Evolutionary conservation across 92 coral and sea anemone genomes (phyloP).

Genomic region (Palythoa grandis): DNA sequence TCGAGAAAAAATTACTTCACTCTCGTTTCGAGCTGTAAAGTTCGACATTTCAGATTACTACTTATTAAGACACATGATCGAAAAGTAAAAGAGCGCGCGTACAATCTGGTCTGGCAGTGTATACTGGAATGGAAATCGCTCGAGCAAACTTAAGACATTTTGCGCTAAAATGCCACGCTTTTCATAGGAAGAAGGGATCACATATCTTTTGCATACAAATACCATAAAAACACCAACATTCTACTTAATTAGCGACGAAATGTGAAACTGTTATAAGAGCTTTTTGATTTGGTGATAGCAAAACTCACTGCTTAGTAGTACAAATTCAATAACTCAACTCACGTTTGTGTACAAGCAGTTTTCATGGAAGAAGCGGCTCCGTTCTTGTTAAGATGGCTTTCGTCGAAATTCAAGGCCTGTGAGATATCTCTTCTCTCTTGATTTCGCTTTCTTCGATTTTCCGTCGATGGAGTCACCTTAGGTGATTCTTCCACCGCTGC

Average conservation of each 20-base stretch:
- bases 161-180: not conserved
- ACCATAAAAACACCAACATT: slow-evolving; percentile 15
- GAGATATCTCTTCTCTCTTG: slow-evolving; percentile 73
- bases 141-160: not conserved
- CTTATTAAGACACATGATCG: not conserved
- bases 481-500: slow-evolving; percentile 66
- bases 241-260: slow-evolving; percentile 17
- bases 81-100: too few relatives aligned
- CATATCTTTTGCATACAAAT: not conserved
- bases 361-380: slow-evolving; percentile 59
- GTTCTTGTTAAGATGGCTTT: slow-evolving; percentile 63
- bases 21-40: not conserved
- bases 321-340: slow-evolving; percentile 31
- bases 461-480: slow-evolving; percentile 69
- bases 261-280: not conserved
- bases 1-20: slow-evolving; percentile 10
- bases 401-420: slow-evolving; percentile 71
- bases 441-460: slow-evolving; percentile 83
- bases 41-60: not conserved
- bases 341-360: slow-evolving; percentile 93
- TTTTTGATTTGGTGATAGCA: not conserved
- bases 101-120: not conserved
- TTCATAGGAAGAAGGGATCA: not conserved
- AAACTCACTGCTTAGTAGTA: not conserved
- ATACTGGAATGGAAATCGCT: not conserved